A percentile compares a stretch with the other conserved stretches of the same genome.
phyloP scores from a whole-genome alignment of 92 coral and sea anemone species.

The Hydrozoanthus gracilis region DNA sequence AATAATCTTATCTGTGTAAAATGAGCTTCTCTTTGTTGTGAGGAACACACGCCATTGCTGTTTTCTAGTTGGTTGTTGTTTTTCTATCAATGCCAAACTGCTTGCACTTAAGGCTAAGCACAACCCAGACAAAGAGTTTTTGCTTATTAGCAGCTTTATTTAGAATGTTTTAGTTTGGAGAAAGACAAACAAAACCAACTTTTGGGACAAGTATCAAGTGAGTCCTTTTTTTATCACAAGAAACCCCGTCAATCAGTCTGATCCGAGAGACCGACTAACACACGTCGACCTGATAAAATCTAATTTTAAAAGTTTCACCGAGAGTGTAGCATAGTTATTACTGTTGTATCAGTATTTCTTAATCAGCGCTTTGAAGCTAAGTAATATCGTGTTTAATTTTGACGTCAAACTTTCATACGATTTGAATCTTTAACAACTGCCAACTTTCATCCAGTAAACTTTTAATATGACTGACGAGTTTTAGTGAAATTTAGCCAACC shows the following conservation, averaged over 20 bases:
- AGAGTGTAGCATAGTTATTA: not conserved
- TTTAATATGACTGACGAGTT: too few relatives aligned
- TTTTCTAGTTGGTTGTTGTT: not conserved
- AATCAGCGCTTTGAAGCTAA: slow-evolving; percentile 7
- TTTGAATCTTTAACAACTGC: slow-evolving; percentile 2
- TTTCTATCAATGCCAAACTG: not conserved
- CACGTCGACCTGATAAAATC: slow-evolving; percentile 2
- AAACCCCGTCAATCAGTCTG: slow-evolving; percentile 2
- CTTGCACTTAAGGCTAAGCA: not conserved
- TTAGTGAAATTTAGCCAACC: too few relatives aligned
- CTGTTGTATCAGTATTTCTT: not conserved
- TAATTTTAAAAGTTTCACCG: not conserved
- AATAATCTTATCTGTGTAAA: slow-evolving; percentile 18
- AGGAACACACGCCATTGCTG: not conserved
- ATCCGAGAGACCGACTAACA: slow-evolving; percentile 11
- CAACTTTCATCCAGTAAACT: not conserved
- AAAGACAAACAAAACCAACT: not conserved
- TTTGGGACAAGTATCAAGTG: not conserved
- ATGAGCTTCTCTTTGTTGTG: not conserved
- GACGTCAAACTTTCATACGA: not conserved
- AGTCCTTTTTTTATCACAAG: not conserved
- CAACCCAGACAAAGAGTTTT: not conserved
- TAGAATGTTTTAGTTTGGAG: not conserved
- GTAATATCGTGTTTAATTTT: not conserved
- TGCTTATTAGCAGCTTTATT: not conserved